Percentiles rank a stretch among this genome's conserved stretches.
Evolutionary conservation across 2,888 invertebrate species (phyloP).

Genomic region (Ceratothoa steindachneri): DNA sequence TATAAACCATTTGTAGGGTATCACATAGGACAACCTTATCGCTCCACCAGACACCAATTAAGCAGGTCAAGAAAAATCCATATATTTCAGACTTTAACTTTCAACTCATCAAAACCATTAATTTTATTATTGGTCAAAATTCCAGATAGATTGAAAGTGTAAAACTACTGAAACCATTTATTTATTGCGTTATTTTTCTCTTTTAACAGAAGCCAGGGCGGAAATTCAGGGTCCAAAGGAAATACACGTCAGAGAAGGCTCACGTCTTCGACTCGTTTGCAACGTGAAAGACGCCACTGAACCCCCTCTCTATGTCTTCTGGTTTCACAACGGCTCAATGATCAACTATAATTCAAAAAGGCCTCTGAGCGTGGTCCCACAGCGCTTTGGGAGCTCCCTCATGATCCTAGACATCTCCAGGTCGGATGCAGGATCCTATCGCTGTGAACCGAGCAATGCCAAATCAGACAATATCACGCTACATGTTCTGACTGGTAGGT

Average conservation of each 20-base stretch:
- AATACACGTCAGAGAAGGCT: slow-evolving; percentile 31
- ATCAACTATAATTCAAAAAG: slow-evolving; percentile 27
- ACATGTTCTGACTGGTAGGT: slow-evolving; percentile 26
- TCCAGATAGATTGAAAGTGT: too few relatives aligned
- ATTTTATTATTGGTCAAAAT: too few relatives aligned
- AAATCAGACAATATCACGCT: slow-evolving; percentile 25
- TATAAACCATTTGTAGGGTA: too few relatives aligned
- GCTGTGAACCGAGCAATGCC: slow-evolving; percentile 29
- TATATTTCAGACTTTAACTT: too few relatives aligned
- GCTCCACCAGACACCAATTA: too few relatives aligned
- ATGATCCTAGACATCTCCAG: slow-evolving; percentile 23
- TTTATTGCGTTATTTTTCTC: not conserved
- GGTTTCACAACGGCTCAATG: slow-evolving; percentile 38
- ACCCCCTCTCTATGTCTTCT: slow-evolving; percentile 26
- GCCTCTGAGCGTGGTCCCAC: slow-evolving; percentile 12
- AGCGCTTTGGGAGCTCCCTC: slow-evolving; percentile 19
- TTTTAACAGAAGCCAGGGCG: slow-evolving; percentile 32
- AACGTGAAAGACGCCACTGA: slow-evolving; percentile 30
- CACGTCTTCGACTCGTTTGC: slow-evolving; percentile 35
- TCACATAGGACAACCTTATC: too few relatives aligned
- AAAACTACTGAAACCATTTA: too few relatives aligned
- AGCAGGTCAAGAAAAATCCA: too few relatives aligned
- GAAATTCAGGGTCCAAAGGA: slow-evolving; percentile 31
- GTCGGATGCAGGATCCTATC: slow-evolving; percentile 25
- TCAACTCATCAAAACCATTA: too few relatives aligned